Percentiles rank a stretch among this genome's conserved stretches.
Evolutionary conservation across 2,888 invertebrate genomes (phyloP).

Genomic region (Carcina quercana): DNA sequence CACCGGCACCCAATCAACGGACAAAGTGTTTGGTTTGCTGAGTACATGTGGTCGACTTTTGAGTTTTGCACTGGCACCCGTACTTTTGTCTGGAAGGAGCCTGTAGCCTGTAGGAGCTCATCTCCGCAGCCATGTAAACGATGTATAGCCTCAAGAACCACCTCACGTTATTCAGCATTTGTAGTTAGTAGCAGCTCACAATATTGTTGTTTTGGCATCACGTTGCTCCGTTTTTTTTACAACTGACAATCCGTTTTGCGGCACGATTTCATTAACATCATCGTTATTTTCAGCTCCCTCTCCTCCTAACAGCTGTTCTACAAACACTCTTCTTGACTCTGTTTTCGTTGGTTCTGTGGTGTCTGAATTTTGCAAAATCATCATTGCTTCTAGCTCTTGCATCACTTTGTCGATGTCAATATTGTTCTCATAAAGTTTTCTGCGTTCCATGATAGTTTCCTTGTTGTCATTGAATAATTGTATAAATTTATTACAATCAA

Average conservation of each 20-base stretch:
- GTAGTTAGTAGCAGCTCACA: conserved; percentile 16
- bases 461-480: conserved; percentile 22
- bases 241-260: conserved; percentile 16
- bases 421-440: conserved; percentile 20
- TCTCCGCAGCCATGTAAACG: conserved; percentile 17
- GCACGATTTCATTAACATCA: conserved; percentile 19
- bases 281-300: conserved; percentile 20
- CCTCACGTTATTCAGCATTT: conserved; percentile 15
- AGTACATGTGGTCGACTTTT: conserved; percentile 14
- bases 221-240: conserved; percentile 21
- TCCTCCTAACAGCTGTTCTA: conserved; percentile 20
- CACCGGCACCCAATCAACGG: conserved; percentile 12
- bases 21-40: conserved; percentile 15
- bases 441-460: conserved; percentile 19
- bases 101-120: conserved; percentile 8
- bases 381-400: conserved; percentile 28
- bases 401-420: conserved; percentile 27
- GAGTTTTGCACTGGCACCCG: conserved; percentile 14
- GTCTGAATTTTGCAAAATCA: conserved; percentile 23
- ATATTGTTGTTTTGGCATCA: conserved; percentile 19
- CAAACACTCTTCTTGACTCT: conserved; percentile 21
- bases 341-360: conserved; percentile 16
- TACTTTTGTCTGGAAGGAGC: conserved; percentile 16
- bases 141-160: conserved; percentile 18
- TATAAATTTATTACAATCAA: conserved; percentile 23